Base-by-base conservation (phyloP, 1,140 invertebrate genomes). In the Steinernema feltiae region DNA sequence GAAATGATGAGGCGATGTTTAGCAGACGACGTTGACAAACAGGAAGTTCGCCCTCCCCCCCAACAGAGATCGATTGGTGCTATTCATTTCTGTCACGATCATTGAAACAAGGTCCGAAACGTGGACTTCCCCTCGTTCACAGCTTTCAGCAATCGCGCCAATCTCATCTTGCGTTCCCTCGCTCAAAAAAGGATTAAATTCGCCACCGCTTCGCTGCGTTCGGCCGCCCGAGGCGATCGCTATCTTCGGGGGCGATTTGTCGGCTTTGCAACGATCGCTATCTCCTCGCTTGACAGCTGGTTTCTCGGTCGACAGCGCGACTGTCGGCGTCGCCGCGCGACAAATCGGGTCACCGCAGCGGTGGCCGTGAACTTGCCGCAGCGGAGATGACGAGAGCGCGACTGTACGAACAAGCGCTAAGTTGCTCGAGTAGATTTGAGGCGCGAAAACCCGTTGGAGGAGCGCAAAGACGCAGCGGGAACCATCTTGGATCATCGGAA, bases 1-100 rank as follows among this genome's bases (percentile, higher is more conserved):
- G 74, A 48, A 85, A 80, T 17, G 0, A 63, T 27, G 12, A 63
- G 7, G 3, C 12, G 53, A 3, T 63, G 24, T 15, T n/a, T n/a
- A 63, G 53, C 3, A 63, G 53, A 63, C 24, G 12, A 21, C 7
- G 41, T 46, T n/a, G 41, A 46, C 41, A n/a, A n/a, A n/a, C n/a
- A n/a, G n/a, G n/a, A n/a, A n/a, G n/a, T n/a, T n/a, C n/a, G n/a
- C n/a, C n/a, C n/a, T n/a, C n/a, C n/a, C n/a, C n/a, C n/a, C n/a
- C n/a, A n/a, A n/a, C n/a, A n/a, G n/a, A n/a, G n/a, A n/a, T n/a
- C n/a, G n/a, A n/a, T n/a, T n/a, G n/a, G n/a, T n/a, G n/a, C n/a
- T n/a, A n/a, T n/a, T n/a, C n/a, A n/a, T n/a, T n/a, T n/a, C n/a
- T n/a, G n/a, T n/a, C n/a, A n/a, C n/a, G n/a, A n/a, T n/a, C n/a